These are phyloP conservation scores for Microcebus ravelobensis DNA, from an alignment of 2,113 vertebrate species.

Conservation along the genomic window DNA sequence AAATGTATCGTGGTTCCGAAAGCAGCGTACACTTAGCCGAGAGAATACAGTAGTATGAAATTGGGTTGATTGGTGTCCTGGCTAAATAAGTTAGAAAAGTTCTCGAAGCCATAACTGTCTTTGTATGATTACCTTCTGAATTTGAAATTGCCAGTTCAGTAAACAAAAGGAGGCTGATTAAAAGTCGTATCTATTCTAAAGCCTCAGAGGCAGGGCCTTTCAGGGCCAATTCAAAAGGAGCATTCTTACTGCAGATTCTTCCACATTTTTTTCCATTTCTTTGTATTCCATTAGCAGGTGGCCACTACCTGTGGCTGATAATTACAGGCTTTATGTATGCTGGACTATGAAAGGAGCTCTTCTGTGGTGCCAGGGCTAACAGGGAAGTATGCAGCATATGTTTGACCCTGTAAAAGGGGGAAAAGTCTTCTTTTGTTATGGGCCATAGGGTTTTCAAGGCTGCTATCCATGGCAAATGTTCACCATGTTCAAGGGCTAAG, in stretches of 20 bases:
- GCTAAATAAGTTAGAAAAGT: constrained; percentile 47
- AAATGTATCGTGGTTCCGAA: neutral
- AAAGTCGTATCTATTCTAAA: constrained; percentile 64
- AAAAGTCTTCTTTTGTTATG: constrained; percentile 72
- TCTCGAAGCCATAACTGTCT: constrained; percentile 60
- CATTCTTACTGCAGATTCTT: constrained; percentile 64
- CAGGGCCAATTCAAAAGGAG: constrained; percentile 58
- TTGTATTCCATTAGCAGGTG: constrained; percentile 72
- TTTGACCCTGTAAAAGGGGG: constrained; percentile 53
- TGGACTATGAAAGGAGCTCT: constrained; percentile 63
- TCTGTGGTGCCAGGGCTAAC: constrained; percentile 53
- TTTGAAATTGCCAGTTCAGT: constrained; percentile 66
- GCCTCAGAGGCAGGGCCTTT: constrained; percentile 46
- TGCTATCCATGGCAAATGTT: constrained; percentile 68
- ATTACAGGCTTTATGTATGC: constrained; percentile 70
- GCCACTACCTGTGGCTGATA: constrained; percentile 74
- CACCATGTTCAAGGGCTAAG: constrained; percentile 61
- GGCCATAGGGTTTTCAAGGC: constrained; percentile 72
- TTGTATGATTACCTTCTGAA: constrained; percentile 67
- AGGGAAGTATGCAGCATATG: constrained; percentile 46
- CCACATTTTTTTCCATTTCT: constrained; percentile 59
- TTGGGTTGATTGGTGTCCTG: neutral
- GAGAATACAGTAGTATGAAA: neutral
- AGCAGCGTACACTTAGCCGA: neutral
- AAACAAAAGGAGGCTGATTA: constrained; percentile 70